Conservation (phyloP, 2,797 vertebrate genomes). For the Onychomys arenicola region DNA sequence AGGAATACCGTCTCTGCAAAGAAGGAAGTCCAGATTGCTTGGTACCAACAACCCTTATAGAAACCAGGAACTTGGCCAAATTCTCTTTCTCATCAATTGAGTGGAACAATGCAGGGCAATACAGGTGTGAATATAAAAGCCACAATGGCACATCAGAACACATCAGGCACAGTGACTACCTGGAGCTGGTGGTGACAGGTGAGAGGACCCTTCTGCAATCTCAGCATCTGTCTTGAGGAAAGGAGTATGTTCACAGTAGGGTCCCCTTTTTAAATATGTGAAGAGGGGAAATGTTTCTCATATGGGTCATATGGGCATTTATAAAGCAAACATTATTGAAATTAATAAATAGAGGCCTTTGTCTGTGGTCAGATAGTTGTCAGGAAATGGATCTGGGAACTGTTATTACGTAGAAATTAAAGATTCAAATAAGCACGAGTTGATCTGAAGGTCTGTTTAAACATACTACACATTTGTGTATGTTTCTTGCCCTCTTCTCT, state of each 20-base stretch:
- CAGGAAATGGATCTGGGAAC: no score
- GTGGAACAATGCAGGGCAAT: not conserved
- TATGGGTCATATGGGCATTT: not conserved
- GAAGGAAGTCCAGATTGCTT: not conserved
- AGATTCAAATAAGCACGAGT: no score
- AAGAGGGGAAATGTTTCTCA: not conserved
- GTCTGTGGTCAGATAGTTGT: no score
- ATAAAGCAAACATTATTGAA: no score
- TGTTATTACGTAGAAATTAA: no score
- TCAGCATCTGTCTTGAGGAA: not conserved
- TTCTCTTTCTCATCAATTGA: not conserved
- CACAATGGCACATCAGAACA: accelerated
- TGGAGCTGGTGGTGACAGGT: not conserved
- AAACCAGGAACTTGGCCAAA: no score
- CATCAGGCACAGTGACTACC: accelerated
- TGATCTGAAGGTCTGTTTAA: no score
- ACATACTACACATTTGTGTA: no score
- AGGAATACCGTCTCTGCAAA: not conserved
- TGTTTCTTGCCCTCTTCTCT: no score
- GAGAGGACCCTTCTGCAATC: not conserved
- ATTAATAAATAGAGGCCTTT: no score
- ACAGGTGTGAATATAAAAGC: not conserved
- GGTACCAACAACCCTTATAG: no score
- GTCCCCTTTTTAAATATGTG: no score
- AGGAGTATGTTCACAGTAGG: not conserved